phyloP scores from a whole-genome alignment of 2,888 invertebrate species.

The Ophion obscuratus region DNA sequence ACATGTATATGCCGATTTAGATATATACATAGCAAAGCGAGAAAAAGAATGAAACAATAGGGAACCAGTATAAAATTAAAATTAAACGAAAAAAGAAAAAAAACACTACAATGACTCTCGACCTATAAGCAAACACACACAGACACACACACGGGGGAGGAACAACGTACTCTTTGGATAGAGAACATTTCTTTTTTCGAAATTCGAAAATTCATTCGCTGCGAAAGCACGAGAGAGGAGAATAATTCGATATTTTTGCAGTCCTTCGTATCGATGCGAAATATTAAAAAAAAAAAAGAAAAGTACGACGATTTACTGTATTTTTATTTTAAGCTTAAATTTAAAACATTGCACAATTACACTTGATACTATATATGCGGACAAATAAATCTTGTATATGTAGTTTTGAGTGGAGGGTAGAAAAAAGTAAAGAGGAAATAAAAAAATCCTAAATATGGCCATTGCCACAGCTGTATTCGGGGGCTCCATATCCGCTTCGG shows the following conservation, averaged over 20 bases:
- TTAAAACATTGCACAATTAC: conserved; percentile 27
- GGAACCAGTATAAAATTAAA: conserved; percentile 44
- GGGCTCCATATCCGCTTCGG: background rate
- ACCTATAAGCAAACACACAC: background rate
- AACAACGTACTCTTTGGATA: background rate
- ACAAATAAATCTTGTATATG: conserved; percentile 24
- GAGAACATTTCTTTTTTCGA: background rate
- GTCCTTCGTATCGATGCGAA: background rate
- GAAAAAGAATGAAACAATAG: conserved; percentile 14
- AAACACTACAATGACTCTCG: background rate
- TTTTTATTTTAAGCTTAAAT: conserved; percentile 26
- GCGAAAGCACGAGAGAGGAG: background rate
- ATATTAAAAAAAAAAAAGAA: conserved; percentile 2
- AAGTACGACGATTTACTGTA: conserved; percentile 4
- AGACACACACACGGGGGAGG: background rate
- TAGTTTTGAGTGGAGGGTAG: conserved; percentile 27
- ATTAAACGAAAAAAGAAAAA: background rate
- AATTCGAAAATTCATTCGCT: conserved; percentile 7
- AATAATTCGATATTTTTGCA: conserved; percentile 37
- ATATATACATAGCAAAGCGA: conserved; percentile 54
- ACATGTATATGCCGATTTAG: conserved; percentile 70
- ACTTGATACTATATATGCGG: conserved; percentile 7
- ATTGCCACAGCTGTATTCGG: conserved; percentile 27
- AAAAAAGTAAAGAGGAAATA: conserved; percentile 3
- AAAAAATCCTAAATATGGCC: conserved; percentile 35